phyloP scores from a whole-genome alignment of 2,113 vertebrate genomes.

The Rutilus rutilus region DNA sequence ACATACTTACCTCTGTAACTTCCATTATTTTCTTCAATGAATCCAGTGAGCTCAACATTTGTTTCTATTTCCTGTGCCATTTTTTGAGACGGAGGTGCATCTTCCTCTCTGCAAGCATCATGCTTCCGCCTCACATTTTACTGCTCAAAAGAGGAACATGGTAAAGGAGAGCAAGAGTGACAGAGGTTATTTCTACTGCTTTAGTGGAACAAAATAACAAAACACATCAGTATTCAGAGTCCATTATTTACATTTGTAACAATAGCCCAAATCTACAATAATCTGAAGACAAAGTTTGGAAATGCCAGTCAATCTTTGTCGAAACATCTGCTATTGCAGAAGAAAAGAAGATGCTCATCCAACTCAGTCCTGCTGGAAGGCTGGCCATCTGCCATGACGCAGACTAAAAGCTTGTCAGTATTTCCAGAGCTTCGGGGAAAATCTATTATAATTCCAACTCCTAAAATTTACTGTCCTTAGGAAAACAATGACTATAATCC shows the following conservation, averaged over 20 bases:
- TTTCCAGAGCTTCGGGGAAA: neutral
- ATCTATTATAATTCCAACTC: no score
- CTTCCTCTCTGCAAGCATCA: neutral
- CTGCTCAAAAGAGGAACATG: neutral
- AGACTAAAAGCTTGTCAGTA: neutral
- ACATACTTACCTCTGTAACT: neutral
- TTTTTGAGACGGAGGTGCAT: neutral
- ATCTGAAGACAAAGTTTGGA: neutral
- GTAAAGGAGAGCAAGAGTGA: neutral
- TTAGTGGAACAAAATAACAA: neutral
- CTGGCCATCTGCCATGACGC: neutral
- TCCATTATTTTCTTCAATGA: neutral
- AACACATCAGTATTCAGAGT: neutral
- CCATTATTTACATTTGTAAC: neutral
- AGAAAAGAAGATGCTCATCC: neutral
- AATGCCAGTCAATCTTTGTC: neutral
- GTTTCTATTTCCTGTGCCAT: neutral
- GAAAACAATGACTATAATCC: no score
- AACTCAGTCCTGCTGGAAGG: neutral
- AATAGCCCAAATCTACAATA: neutral
- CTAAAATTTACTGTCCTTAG: no score
- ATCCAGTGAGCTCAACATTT: neutral
- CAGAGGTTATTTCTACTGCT: neutral
- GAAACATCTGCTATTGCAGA: neutral
- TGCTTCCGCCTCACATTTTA: neutral